Base-by-base conservation (phyloP, 35 echinoderm and acorn worm genomes). In the Nesometra sesokonis region DNA sequence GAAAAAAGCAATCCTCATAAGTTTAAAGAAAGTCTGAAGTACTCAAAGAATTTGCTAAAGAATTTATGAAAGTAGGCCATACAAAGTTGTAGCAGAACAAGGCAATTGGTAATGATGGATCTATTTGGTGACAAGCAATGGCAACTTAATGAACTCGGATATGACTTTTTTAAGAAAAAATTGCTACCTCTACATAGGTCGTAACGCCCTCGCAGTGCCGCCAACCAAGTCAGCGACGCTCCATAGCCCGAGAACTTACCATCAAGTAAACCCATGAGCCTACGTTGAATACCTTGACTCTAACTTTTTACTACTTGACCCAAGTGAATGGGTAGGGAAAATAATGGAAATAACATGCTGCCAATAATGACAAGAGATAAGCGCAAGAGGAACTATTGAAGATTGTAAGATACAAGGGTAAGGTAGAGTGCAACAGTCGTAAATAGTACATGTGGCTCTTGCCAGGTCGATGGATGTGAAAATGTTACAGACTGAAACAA, bases 1-100 rank as follows among this genome's bases (percentile, higher is more conserved):
- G 92, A 93, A 93, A 39, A 90, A 90, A 77, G 33, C 88, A 84
- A 81, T 40, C 13, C 84, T 92, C 34, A 79, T 23, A 92, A 92
- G 37, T 81, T 88, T 79, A 30, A 30, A n/a, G n/a, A 13, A 83
- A 35, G 35, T 87, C 82, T 36, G 84, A 89, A 35, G 7, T 30
- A 37, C 23, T 30, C 2, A 37, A 39, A 67, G 21, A 17, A 27
- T 67, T 5, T 67, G 21, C 52, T 17, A 67, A 67, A 67, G 52
- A 2, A 67, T 67, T 67, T 67, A 27, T 67, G 52, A 67, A 67
- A 67, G 7, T 19, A 67, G 52, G 23, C 52, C 52, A 67, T 19
- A 9, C 0, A 27, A 5, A 11, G 23, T 27, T 13, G 23, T 67
- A 67, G 52, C 7, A 17, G 52, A 30, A 37, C 17, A 35, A 5